Percentiles rank a stretch among this genome's conserved stretches.
phyloP scores from a whole-genome alignment of 53 echinoderm and acorn worm species.

The Zoroaster sp. region DNA sequence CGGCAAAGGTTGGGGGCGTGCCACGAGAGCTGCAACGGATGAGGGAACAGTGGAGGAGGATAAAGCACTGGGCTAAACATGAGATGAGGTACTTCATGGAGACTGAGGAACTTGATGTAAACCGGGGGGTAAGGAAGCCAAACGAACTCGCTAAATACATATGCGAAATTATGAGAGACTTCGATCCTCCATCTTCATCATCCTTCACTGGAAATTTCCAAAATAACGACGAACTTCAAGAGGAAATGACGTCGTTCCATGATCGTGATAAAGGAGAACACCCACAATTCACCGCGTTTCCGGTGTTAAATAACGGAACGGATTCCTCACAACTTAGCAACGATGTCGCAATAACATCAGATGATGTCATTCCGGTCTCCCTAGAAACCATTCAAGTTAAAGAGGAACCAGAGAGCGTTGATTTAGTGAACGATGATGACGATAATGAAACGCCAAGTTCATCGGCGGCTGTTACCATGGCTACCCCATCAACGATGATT shows the following conservation, averaged over 20 bases:
- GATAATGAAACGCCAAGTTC: not conserved
- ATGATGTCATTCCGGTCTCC: not conserved
- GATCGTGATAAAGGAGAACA: not conserved
- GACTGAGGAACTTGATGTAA: not conserved
- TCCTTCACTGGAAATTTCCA: not conserved
- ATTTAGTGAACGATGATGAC: not conserved
- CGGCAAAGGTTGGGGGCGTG: not conserved
- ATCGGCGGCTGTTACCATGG: not conserved
- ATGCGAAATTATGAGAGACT: not conserved
- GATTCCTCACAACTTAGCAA: not conserved
- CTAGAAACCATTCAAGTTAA: not conserved
- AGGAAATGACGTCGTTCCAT: not conserved
- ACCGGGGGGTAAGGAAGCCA: not conserved
- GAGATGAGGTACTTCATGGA: not conserved
- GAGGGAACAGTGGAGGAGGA: slow-evolving; percentile 15
- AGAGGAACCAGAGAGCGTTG: slow-evolving; percentile 1
- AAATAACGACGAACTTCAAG: not conserved
- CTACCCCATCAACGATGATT: not conserved
- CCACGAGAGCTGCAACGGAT: slow-evolving; percentile 5
- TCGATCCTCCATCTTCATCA: not conserved
- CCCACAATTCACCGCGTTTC: not conserved
- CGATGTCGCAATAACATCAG: not conserved
- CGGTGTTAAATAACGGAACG: too few species aligned
- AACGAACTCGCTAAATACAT: slow-evolving; percentile 13
- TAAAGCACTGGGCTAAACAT: slow-evolving; percentile 23